phyloP scores from a whole-genome alignment of 2,113 vertebrate species.

The Psilopogon haemacephalus region DNA sequence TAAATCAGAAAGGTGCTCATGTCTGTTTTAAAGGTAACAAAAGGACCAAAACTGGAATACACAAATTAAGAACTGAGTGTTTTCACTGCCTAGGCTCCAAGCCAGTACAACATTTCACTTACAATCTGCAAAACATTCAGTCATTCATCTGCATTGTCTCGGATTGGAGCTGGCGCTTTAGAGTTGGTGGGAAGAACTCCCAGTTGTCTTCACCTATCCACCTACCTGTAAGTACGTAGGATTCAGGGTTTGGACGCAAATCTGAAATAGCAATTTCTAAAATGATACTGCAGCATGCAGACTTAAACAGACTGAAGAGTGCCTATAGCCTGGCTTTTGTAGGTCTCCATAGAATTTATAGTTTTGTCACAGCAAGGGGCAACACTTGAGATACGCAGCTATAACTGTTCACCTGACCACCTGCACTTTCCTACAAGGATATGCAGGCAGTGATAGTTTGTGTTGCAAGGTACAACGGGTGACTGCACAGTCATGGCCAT shows the following conservation, averaged over 20 bases:
- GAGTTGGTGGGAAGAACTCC: conserved; percentile 47
- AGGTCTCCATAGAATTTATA: not conserved
- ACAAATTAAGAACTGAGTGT: conserved; percentile 7
- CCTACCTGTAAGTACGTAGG: conserved; percentile 17
- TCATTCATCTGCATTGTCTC: conserved; percentile 43
- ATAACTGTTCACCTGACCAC: not conserved
- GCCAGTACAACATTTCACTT: conserved; percentile 29
- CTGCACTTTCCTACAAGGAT: not conserved
- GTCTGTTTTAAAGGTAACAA: not conserved
- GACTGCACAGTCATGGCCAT: not conserved
- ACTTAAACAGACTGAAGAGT: not conserved
- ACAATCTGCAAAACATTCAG: conserved; percentile 36
- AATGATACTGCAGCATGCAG: not conserved
- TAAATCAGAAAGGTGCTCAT: not conserved
- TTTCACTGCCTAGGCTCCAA: not conserved
- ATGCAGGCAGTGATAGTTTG: not conserved
- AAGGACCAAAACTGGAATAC: conserved; percentile 8
- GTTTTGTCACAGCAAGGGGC: not conserved
- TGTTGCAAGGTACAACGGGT: not conserved
- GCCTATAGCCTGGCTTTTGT: not conserved
- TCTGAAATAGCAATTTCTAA: conserved; percentile 1
- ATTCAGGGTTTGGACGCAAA: conserved; percentile 12
- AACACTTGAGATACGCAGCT: not conserved
- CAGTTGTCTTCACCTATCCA: conserved; percentile 58
- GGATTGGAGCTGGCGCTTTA: conserved; percentile 27